Evolutionary conservation across 2,888 invertebrate genomes (phyloP).

Genomic region (Macrosiphum euphorbiae): DNA sequence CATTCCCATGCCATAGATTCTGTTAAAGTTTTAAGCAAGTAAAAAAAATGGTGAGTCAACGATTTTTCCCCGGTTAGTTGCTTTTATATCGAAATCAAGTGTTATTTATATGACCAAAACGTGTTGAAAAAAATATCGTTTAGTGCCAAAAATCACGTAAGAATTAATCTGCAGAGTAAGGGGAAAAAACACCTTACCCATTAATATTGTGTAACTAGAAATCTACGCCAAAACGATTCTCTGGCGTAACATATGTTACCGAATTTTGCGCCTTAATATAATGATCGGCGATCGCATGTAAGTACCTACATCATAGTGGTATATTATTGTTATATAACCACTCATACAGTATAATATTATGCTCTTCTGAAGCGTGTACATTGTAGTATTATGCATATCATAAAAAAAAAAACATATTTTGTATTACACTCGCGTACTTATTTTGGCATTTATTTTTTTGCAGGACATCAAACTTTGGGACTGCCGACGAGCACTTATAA

Average conservation of each 20-base stretch:
- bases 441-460: conserved; percentile 15
- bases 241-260: not conserved
- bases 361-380: not conserved
- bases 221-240: not conserved
- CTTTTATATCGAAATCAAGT: not conserved
- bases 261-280: not conserved
- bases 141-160: not conserved
- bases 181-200: not conserved
- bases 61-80: not conserved
- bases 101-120: not conserved
- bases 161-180: conserved; percentile 4
- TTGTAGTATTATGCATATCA: not conserved
- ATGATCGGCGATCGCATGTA: not conserved
- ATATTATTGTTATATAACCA: not conserved
- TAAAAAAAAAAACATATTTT: not conserved
- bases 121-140: not conserved
- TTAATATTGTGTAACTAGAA: not conserved
- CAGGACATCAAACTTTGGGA: not conserved
- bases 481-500: not conserved
- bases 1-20: not conserved
- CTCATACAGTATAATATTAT: not conserved
- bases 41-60: not conserved
- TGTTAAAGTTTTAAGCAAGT: not conserved
- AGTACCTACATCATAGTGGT: not conserved
- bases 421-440: not conserved